phyloP scores from a whole-genome alignment of 1,140 invertebrate genomes.

The Dysdera silvatica region DNA sequence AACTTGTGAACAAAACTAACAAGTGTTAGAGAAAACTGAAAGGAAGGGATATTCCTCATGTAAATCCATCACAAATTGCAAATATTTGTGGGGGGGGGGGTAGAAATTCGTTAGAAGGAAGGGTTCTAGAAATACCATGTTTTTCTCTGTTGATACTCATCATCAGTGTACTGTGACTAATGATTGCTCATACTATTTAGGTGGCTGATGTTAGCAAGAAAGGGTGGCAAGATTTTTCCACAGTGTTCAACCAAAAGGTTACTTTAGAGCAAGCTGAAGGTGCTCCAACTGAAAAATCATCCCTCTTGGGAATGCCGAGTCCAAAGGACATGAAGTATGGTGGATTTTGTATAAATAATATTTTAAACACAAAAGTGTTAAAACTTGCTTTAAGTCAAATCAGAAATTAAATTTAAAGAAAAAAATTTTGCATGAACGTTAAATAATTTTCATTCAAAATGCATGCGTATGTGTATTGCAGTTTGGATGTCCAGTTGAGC shows the following conservation, averaged over 20 bases:
- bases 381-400: neutral
- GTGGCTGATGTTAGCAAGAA: slow-evolving; percentile 59
- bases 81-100: too few species aligned
- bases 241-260: slow-evolving; percentile 32
- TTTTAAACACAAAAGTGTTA: neutral
- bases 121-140: too few species aligned
- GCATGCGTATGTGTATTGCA: neutral
- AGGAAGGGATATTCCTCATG: too few species aligned
- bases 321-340: slow-evolving; percentile 8
- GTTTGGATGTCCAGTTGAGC: neutral
- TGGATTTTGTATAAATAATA: neutral
- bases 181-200: too few species aligned
- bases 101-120: too few species aligned
- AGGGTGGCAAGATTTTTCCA: slow-evolving; percentile 56
- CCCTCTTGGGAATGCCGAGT: slow-evolving; percentile 10
- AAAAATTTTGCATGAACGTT: neutral
- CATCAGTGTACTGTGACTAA: too few species aligned
- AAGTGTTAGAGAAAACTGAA: too few species aligned
- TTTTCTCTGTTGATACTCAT: too few species aligned
- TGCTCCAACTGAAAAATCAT: slow-evolving; percentile 28
- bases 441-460: neutral
- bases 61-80: too few species aligned
- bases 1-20: too few species aligned
- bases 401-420: neutral
- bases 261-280: slow-evolving; percentile 28